phyloP scores from a whole-genome alignment of 2,888 invertebrate species.

The Leptopilina syphax region DNA sequence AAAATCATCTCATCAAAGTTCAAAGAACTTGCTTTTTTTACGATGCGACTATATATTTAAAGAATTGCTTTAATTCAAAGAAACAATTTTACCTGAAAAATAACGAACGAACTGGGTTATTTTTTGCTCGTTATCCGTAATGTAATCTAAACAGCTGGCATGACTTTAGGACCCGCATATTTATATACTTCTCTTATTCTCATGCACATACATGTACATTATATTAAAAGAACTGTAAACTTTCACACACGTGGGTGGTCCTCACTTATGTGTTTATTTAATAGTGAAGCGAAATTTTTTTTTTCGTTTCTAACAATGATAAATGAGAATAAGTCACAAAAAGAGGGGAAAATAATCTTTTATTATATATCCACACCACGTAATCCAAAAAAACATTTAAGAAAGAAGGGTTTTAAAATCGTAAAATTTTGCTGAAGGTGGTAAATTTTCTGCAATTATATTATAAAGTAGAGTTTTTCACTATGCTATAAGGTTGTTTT shows the following conservation, averaged over 20 bases:
- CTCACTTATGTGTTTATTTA: conserved; percentile 33
- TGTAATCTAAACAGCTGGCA: conserved; percentile 36
- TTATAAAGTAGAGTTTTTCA: too few relatives aligned
- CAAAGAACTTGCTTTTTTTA: neutral
- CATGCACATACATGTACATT: neutral
- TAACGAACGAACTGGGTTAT: neutral
- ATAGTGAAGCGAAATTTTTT: neutral
- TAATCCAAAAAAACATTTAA: too few relatives aligned
- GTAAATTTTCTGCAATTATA: too few relatives aligned
- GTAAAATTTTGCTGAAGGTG: too few relatives aligned
- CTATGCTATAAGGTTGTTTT: too few relatives aligned
- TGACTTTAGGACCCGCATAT: conserved; percentile 39
- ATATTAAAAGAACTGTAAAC: conserved; percentile 52
- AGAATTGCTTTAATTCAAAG: conserved; percentile 8
- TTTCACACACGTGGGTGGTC: conserved; percentile 67
- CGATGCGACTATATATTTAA: neutral
- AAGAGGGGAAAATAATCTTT: too few relatives aligned
- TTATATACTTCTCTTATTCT: conserved; percentile 14
- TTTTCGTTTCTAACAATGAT: neutral
- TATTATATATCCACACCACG: too few relatives aligned
- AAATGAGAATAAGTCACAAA: neutral
- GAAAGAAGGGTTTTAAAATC: too few relatives aligned
- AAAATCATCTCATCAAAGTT: neutral
- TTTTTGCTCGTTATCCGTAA: conserved; percentile 36
- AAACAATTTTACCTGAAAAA: neutral